Evolutionary conservation across 1,140 invertebrate genomes (phyloP), one percentile per base, ranked within the genome.

Genomic region (Zaprionus lachaisei): DNA sequence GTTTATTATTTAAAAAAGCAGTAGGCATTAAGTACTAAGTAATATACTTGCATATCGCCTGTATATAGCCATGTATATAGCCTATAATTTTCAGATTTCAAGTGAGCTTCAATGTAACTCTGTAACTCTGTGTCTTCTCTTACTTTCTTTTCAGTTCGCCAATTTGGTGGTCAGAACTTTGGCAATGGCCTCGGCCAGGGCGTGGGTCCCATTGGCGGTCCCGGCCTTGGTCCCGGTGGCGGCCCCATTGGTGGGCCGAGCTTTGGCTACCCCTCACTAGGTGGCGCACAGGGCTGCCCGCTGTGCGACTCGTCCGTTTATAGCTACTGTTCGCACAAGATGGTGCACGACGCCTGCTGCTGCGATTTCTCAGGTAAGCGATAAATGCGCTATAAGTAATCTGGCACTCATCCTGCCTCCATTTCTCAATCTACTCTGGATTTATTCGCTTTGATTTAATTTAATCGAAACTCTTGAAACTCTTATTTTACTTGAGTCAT

Each of bases 281-380:
- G 57, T 55, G 26, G 54, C 55, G 55, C 17, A 22, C 4, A 61
- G 24, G 93, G 93, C 20, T 97, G 96, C 81, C 96, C 96, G 2
- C 80, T 95, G 5, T 97, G 96, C 77, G 96, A 97, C 86, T 95
- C 95, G 2, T 96, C 96, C 0, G 95, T 97, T 0, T 96, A 95
- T 90, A 95, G 95, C 72, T 97, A 96, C 79, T 97, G 96, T 80
- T 95, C 94, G 4, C 94, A 96, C 47, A 96, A 96, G 92, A 93
- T 96, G 61, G 93, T 95, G 1, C 96, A 97, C 81, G 96, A 96
- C 81, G 94, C 96, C 0, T 96, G 96, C 82, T 97, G 96, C 85
- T 97, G 96, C 80, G 93, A 94, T 58, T 92, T 93, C 82, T 93
- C 94, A 70, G 94, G 94, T 74, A 95, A 95, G 1, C n/a, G 20